Evolutionary conservation across 1,140 invertebrate genomes (phyloP), one percentile per base, ranked within the genome.

Genomic region (Halictus rubicundus): DNA sequence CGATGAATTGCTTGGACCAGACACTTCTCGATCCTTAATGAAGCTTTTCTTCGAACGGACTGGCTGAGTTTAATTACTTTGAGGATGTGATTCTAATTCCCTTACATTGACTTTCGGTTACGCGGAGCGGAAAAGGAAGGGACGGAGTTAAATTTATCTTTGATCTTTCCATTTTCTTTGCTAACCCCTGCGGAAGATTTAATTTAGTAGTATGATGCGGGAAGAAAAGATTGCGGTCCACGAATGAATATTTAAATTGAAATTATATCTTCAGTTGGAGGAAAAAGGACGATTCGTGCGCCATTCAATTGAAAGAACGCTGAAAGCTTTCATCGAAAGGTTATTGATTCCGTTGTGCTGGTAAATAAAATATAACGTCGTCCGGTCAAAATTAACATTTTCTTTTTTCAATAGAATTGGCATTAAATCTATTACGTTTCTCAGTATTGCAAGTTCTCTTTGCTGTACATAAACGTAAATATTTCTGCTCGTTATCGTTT

Each of bases 171-270:
- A 57, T 57, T 57, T 57, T 57, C 54, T 57, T 57, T 21, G 54
- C n/a, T n/a, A 57, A 1, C 19, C n/a, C 54, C 19, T 21, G n/a
- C 54, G 19, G 54, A 57, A 57, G 54, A 57, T 57, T 57, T 57
- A 57, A 57, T 57, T 57, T 57, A 57, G 19, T 57, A n/a, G 21
- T n/a, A 57, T 57, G 54, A 57, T n/a, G 54, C n/a, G 19, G n/a
- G 54, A 57, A 57, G 54, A n/a, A 57, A 57, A 57, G 54, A 57
- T 57, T 57, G 54, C 21, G 54, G 54, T 57, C 54, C n/a, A 21
- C 54, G 54, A 57, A 57, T 57, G 54, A 57, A 57, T 57, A 57
- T 57, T 57, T 57, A 57, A 57, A 57, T 57, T 57, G 54, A 57
- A 57, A 57, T 57, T 57, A 57, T 7, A 57, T 57, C 19, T 7